A percentile compares a stretch with the other conserved stretches of the same genome.
These are phyloP conservation scores for Manis crassicaudata DNA, from an alignment of 2,797 vertebrate species.

Conservation along the genomic window DNA sequence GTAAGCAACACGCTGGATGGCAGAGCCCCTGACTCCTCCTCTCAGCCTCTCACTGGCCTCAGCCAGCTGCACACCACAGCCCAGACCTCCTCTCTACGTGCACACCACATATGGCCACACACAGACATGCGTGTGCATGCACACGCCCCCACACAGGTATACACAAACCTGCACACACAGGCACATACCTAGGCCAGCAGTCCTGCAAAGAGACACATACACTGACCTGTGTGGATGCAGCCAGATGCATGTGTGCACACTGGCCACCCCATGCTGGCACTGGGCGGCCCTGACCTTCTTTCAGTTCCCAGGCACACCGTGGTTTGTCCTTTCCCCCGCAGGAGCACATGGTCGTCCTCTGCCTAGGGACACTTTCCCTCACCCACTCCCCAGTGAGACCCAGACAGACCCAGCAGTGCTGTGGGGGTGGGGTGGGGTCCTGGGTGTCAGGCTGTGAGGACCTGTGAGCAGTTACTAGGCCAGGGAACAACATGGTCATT, in stretches of 20 bases:
- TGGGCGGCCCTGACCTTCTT: not conserved
- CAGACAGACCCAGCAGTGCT: not conserved
- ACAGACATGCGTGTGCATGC: not conserved
- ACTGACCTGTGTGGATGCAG: fast-evolving
- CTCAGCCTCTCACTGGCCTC: not conserved
- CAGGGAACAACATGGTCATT: not conserved
- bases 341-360: not conserved
- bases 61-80: too few species aligned
- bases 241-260: not conserved
- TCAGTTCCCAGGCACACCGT: not conserved
- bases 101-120: not conserved
- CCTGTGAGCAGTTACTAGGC: not conserved
- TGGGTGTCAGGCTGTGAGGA: not conserved
- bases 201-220: too few species aligned
- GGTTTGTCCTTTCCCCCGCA: not conserved
- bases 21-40: not conserved
- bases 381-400: not conserved
- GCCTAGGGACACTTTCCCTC: not conserved
- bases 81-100: not conserved
- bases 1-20: not conserved
- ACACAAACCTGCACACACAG: not conserved
- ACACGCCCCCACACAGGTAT: not conserved
- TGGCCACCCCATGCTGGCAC: too few species aligned
- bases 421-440: not conserved
- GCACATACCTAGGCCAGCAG: too few species aligned